Percentiles rank a stretch among this genome's conserved stretches.
Evolutionary conservation across 30 jellyfish, hydroid and myxozoan genomes (phyloP).

Genomic region (Sanderia malayensis): DNA sequence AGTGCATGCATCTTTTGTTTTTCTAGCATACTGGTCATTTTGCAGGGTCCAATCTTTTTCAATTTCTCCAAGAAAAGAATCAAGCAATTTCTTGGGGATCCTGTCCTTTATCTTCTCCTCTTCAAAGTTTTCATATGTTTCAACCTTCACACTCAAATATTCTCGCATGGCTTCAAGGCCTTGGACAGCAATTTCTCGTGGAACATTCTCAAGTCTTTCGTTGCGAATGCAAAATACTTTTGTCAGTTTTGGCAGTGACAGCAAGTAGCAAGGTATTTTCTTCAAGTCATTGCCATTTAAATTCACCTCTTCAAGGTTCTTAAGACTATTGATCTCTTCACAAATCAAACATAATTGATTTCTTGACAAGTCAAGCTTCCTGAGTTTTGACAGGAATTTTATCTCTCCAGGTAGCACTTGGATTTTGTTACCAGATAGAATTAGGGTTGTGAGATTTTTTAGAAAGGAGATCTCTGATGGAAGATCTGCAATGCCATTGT

Average conservation of each 20-base stretch:
- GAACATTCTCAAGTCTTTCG: slow-evolving; percentile 37
- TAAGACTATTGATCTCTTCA: slow-evolving; percentile 26
- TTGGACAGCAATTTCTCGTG: slow-evolving; percentile 46
- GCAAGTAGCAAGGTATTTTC: slow-evolving; percentile 38
- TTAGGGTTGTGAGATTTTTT: slow-evolving; percentile 4
- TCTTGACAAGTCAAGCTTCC: slow-evolving; percentile 48
- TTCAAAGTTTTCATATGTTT: slow-evolving; percentile 24
- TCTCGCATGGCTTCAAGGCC: slow-evolving; percentile 64
- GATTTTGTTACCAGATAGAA: slow-evolving; percentile 38
- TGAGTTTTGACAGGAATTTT: slow-evolving; percentile 14
- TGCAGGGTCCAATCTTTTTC: slow-evolving; percentile 34
- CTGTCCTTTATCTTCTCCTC: slow-evolving; percentile 6
- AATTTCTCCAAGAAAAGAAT: slow-evolving; percentile 12
- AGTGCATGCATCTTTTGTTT: slow-evolving; percentile 44
- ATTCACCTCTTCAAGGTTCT: slow-evolving; percentile 42
- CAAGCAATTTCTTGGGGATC: not conserved
- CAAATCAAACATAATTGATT: slow-evolving; percentile 9
- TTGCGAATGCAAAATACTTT: slow-evolving; percentile 58
- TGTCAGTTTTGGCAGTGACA: slow-evolving; percentile 50
- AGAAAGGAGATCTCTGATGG: slow-evolving; percentile 10
- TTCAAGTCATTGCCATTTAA: slow-evolving; percentile 47
- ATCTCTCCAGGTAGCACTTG: slow-evolving; percentile 28
- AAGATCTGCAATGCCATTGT: slow-evolving; percentile 19
- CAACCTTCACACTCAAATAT: slow-evolving; percentile 39
- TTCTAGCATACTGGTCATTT: slow-evolving; percentile 23